Base-by-base conservation (phyloP, 2,113 vertebrate species). In the Carassius carassius region DNA sequence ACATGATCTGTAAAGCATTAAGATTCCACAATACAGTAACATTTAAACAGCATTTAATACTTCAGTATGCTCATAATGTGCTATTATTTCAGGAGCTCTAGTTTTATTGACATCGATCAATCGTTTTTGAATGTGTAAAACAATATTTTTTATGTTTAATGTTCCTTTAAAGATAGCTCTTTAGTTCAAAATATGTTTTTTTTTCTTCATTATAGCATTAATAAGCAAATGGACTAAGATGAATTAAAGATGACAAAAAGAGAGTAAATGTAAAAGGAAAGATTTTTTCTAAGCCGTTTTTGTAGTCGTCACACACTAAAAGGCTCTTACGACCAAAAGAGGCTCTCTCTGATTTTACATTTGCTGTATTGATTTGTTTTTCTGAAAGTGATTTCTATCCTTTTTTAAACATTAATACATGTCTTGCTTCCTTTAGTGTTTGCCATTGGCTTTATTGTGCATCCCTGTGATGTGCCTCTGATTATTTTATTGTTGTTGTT, bases 331-430 rank as follows among this genome's bases (percentile, higher is more conserved):
- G 25, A 37, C 51, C 25, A 56, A 58, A 58, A 41, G 76, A 78
- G 32, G 32, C 75, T n/a, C 29, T 56, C 32, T 37, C 51, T 78
- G 51, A 32, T 13, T 25, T 37, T 58, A 37, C 29, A 37, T 35
- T 54, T n/a, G 56, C 76, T 78, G 19, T 78, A 78, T 78, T 60
- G 76, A 78, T 78, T 60, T 54, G 17, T 17, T 77, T 77, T 60
- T 14, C 54, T 78, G 76, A 78, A 78, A 78, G 76, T 78, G 23
- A 60, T 78, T 78, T 78, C 17, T 58, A n/a, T 78, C 5, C 5
- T 58, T 58, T 78, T 78, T 78, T 78, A n/a, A 58, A 62, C 76
- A 78, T 78, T 62, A 78, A 78, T 78, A 78, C 23, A 56, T 62
- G 35, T 62, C 32, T 62, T 41, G 56, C 21, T 37, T 78, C 23